phyloP scores from a whole-genome alignment of 2,888 invertebrate species.

The Oegoconia quadripuncta region DNA sequence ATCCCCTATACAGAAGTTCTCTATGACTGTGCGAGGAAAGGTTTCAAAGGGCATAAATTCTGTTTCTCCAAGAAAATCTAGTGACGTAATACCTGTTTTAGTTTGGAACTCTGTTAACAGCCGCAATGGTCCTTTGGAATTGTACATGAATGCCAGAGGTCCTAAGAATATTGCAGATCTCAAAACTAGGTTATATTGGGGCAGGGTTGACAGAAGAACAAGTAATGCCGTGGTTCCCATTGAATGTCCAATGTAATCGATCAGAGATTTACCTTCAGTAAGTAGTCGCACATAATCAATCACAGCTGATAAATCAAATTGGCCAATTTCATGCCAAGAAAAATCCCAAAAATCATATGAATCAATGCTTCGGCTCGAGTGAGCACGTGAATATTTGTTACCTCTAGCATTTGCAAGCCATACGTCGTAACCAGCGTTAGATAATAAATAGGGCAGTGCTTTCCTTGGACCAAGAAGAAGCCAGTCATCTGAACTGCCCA shows the following conservation, averaged over 20 bases:
- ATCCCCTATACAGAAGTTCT: slow-evolving; percentile 33
- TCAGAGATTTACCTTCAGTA: slow-evolving; percentile 21
- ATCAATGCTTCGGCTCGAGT: slow-evolving; percentile 20
- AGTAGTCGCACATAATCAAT: slow-evolving; percentile 35
- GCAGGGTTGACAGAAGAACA: slow-evolving; percentile 34
- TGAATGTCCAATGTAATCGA: slow-evolving; percentile 44
- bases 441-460: slow-evolving; percentile 51
- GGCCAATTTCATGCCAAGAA: slow-evolving; percentile 51
- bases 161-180: slow-evolving; percentile 38
- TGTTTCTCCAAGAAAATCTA: slow-evolving; percentile 27
- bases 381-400: slow-evolving; percentile 40
- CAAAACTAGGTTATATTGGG: slow-evolving; percentile 35
- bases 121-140: slow-evolving; percentile 38
- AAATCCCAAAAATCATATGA: slow-evolving; percentile 41
- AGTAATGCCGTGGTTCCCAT: slow-evolving; percentile 45
- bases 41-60: slow-evolving; percentile 25
- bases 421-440: slow-evolving; percentile 72
- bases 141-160: slow-evolving; percentile 43
- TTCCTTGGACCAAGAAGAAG: slow-evolving; percentile 35
- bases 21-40: slow-evolving; percentile 27
- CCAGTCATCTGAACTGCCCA: slow-evolving; percentile 49
- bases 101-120: slow-evolving; percentile 30
- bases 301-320: slow-evolving; percentile 37
- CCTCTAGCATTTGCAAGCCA: slow-evolving; percentile 74
- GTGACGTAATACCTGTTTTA: slow-evolving; percentile 19